Evolutionary conservation across 2,797 vertebrate species (phyloP), one percentile per base, ranked within the genome.

Genomic region (Chelon auratus): DNA sequence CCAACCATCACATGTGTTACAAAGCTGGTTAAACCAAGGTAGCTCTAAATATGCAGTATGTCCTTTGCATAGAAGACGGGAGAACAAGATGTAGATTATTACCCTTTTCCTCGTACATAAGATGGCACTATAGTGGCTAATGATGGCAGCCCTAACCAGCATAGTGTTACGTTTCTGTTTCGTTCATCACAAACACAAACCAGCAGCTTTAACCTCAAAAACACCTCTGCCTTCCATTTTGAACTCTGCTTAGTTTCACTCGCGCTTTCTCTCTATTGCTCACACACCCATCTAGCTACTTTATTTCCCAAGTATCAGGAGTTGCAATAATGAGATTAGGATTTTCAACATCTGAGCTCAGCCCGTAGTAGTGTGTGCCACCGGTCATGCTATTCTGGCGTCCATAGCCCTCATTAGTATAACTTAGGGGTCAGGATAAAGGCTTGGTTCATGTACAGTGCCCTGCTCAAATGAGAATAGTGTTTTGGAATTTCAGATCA

Each of bases 291-390:
- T 65, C 39, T 11, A 65, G 17, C 26, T 47, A 59, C 18, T 62
- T 24, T 48, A 55, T 85, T 83, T 76, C 26, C 62, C 53, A 37
- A 57, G 56, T 80, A 77, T 80, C 64, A 74, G 72, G 79, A 87
- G 55, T 85, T 91, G 64, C 56, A 77, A 60, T 85, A 85, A 88
- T 87, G 59, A 79, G 63, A 83, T 84, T 82, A 69, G 4, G 62
- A 50, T 75, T 78, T 85, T 74, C 74, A 80, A 82, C 42, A 66
- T 43, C 71, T 74, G 17, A 69, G 72, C 61, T 68, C 26, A 51
- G 55, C 39, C 48, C 20, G 30, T 42, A 54, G 70, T 43, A 30
- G 43, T 67, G 36, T 72, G 51, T 54, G 65, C 54, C 39, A 59
- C 26, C 48, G 72, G 51, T 67, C 67, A 59, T 67, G 50, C 51